These are phyloP conservation scores for Rostratula benghalensis DNA, from an alignment of 2,113 vertebrate species.

Conservation along the genomic window DNA sequence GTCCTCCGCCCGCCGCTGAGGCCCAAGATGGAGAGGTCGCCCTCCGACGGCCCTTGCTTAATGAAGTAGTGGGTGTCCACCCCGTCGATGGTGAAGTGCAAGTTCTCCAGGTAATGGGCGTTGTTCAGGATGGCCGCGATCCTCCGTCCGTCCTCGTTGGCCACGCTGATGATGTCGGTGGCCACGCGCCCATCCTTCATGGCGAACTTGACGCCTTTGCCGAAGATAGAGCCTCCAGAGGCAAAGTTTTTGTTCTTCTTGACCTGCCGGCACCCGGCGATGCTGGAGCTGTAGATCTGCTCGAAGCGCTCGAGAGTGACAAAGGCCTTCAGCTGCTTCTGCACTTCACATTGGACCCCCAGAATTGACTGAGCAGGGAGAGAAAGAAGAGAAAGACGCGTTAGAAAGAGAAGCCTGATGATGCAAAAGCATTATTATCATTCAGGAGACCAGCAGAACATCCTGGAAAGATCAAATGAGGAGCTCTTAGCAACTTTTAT, in stretches of 20 bases:
- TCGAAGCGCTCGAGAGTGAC: slow-evolving; percentile 93
- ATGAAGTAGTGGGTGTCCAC: slow-evolving; percentile 95
- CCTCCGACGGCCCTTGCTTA: slow-evolving; percentile 88
- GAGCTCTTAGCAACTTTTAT: neutral
- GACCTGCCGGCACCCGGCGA: slow-evolving; percentile 85
- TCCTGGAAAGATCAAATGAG: neutral
- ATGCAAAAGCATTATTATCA: neutral
- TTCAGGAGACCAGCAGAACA: neutral
- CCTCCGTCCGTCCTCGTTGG: slow-evolving; percentile 92
- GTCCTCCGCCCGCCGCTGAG: slow-evolving; percentile 92
- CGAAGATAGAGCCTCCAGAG: slow-evolving; percentile 87
- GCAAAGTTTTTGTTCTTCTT: slow-evolving; percentile 84
- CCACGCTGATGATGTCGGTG: slow-evolving; percentile 94
- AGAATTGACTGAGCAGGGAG: slow-evolving; percentile 84
- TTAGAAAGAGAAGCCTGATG: neutral
- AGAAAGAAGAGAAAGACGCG: neutral
- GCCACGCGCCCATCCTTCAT: slow-evolving; percentile 88
- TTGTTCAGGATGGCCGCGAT: slow-evolving; percentile 91
- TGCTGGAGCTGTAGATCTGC: slow-evolving; percentile 86
- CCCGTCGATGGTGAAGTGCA: slow-evolving; percentile 91
- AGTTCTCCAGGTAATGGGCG: slow-evolving; percentile 88
- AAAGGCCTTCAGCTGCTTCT: slow-evolving; percentile 96
- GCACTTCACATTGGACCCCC: slow-evolving; percentile 96
- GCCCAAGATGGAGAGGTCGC: slow-evolving; percentile 89
- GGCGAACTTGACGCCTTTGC: slow-evolving; percentile 94